Conservation (phyloP, 2,113 vertebrate genomes). For the Muntiacus reevesi region DNA sequence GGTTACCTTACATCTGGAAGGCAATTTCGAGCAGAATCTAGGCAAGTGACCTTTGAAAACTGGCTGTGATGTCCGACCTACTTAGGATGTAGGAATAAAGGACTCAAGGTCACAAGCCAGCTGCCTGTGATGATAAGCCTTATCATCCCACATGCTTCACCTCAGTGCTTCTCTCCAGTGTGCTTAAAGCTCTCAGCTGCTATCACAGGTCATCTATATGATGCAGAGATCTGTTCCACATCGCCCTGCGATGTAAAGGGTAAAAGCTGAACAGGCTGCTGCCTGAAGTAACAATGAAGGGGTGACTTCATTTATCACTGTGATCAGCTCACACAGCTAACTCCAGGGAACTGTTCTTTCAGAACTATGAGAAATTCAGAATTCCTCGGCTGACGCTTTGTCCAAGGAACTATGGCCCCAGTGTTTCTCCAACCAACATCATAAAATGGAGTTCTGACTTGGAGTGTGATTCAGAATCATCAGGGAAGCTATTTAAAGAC, state of each 20-base stretch:
- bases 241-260: background rate
- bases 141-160: background rate
- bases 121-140: background rate
- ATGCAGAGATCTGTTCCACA: background rate
- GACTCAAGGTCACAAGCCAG: background rate
- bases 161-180: background rate
- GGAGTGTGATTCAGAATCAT: background rate
- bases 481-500: background rate
- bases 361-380: background rate
- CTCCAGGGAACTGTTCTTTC: background rate
- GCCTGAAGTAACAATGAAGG: background rate
- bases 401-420: background rate
- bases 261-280: background rate
- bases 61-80: background rate
- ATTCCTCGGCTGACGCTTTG: background rate
- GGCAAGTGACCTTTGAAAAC: background rate
- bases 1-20: background rate
- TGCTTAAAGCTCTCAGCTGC: background rate
- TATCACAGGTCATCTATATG: background rate
- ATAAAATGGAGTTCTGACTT: background rate
- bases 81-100: background rate
- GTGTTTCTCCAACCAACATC: background rate
- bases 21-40: background rate
- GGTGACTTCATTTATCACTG: background rate
- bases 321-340: background rate